Conservation (phyloP, 1,140 invertebrate genomes). For the Planococcus citri region DNA sequence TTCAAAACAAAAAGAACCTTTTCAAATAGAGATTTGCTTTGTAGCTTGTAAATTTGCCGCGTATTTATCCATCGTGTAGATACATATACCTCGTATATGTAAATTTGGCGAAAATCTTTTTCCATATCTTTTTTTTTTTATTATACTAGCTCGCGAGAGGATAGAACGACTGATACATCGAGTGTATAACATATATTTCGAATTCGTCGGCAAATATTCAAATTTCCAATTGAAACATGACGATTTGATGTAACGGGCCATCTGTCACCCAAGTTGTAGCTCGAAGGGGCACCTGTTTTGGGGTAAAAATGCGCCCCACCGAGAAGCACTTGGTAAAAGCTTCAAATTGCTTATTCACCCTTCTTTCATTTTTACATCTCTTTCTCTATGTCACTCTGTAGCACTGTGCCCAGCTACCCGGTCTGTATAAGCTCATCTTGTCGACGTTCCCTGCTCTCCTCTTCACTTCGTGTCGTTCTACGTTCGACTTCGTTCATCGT, state of each 20-base stretch:
- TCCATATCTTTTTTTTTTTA: conserved; percentile 10
- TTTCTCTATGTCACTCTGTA: too few relatives aligned
- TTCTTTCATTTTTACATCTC: conserved; percentile 5
- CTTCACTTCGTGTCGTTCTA: too few relatives aligned
- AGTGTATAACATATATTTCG: conserved; percentile 1
- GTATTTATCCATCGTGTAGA: too few relatives aligned
- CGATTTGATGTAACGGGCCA: conserved; percentile 14
- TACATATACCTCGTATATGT: too few relatives aligned
- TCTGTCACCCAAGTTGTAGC: conserved; percentile 10
- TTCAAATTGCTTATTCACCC: conserved; percentile 19
- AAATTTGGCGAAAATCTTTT: conserved; percentile 16
- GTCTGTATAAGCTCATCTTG: too few relatives aligned
- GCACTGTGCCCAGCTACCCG: too few relatives aligned
- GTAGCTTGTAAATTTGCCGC: neutral
- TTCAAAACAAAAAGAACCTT: neutral
- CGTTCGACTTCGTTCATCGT: neutral
- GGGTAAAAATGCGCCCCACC: conserved; percentile 13
- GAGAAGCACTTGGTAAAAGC: conserved; percentile 12
- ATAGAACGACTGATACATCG: neutral
- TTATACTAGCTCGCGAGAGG: too few relatives aligned
- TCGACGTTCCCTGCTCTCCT: too few relatives aligned
- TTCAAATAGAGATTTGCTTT: neutral
- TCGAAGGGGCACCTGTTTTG: conserved; percentile 18
- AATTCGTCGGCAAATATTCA: conserved; percentile 14
- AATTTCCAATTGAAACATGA: conserved; percentile 19